phyloP scores from a whole-genome alignment of 2,113 vertebrate genomes.

The Anolis sagrei region DNA sequence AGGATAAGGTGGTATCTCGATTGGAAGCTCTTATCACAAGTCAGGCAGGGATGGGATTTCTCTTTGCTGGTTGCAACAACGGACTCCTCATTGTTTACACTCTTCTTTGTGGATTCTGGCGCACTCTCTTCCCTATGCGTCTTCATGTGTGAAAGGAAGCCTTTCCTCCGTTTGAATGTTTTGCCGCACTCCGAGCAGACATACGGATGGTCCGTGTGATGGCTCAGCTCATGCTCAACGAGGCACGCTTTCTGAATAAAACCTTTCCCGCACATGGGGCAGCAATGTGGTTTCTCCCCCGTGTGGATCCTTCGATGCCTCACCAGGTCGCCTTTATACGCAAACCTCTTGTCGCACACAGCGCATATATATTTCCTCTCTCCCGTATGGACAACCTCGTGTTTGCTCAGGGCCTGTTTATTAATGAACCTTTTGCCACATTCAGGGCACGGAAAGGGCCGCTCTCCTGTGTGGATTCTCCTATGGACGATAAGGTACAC shows the following conservation, averaged over 20 bases:
- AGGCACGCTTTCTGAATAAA: conserved; percentile 26
- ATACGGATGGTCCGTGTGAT: conserved; percentile 9
- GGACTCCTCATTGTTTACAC: background rate
- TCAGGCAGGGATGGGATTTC: conserved; percentile 15
- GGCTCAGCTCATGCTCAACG: conserved; percentile 10
- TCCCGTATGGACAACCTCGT: conserved; percentile 72
- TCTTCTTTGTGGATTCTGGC: background rate
- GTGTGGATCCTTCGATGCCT: conserved; percentile 37
- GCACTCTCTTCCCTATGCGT: conserved; percentile 1
- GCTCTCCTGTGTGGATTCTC: conserved; percentile 69
- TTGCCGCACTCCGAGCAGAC: background rate
- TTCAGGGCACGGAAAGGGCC: conserved; percentile 67
- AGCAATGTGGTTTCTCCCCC: conserved; percentile 60
- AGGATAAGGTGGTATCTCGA: conserved; percentile 46
- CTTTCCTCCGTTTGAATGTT: conserved; percentile 18
- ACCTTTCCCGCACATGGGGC: conserved; percentile 28
- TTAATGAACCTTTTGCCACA: conserved; percentile 73
- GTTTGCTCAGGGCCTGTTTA: conserved; percentile 72
- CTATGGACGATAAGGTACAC: conserved; percentile 60
- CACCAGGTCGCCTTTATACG: conserved; percentile 65
- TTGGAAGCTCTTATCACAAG: conserved; percentile 67
- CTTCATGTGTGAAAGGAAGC: background rate
- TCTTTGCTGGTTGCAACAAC: background rate
- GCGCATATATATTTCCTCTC: conserved; percentile 70
- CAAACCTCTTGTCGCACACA: conserved; percentile 48